These are phyloP conservation scores for Agapetus fuscipes DNA, from an alignment of 2,888 invertebrate genomes.

Conservation along the genomic window DNA sequence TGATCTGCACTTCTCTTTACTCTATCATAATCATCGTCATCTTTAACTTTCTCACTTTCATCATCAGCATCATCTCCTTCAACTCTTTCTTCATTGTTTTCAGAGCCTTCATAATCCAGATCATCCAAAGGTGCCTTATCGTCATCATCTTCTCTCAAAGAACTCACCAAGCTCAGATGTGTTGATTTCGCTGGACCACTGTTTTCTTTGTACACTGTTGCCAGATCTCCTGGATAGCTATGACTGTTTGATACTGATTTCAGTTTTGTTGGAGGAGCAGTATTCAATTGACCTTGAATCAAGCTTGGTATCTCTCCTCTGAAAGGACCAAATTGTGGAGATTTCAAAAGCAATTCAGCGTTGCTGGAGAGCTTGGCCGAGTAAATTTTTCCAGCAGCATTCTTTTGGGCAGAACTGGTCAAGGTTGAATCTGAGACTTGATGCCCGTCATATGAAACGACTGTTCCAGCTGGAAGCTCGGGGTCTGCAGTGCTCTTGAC, in stretches of 20 bases:
- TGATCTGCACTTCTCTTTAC: conserved; percentile 28
- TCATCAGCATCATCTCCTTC: conserved; percentile 22
- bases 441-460: conserved; percentile 69
- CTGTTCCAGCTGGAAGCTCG: conserved; percentile 42
- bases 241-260: conserved; percentile 21
- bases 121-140: conserved; percentile 20
- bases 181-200: conserved; percentile 27
- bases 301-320: conserved; percentile 58
- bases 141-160: conserved; percentile 24
- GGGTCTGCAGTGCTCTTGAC: conserved; percentile 33
- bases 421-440: conserved; percentile 55
- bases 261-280: conserved; percentile 29
- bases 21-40: conserved; percentile 24
- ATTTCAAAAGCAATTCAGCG: conserved; percentile 51
- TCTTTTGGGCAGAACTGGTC: conserved; percentile 44
- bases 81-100: conserved; percentile 19
- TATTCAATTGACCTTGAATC: conserved; percentile 12
- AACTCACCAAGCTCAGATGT: conserved; percentile 35
- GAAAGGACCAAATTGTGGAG: conserved; percentile 67
- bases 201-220: conserved; percentile 28
- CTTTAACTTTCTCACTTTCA: conserved; percentile 25
- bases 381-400: conserved; percentile 31
- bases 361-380: conserved; percentile 38
- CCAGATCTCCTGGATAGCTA: conserved; percentile 24
- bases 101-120: conserved; percentile 21